Evolutionary conservation across 1,140 invertebrate species (phyloP), one percentile per base, ranked within the genome.

Genomic region (Aphaenogaster floridana): DNA sequence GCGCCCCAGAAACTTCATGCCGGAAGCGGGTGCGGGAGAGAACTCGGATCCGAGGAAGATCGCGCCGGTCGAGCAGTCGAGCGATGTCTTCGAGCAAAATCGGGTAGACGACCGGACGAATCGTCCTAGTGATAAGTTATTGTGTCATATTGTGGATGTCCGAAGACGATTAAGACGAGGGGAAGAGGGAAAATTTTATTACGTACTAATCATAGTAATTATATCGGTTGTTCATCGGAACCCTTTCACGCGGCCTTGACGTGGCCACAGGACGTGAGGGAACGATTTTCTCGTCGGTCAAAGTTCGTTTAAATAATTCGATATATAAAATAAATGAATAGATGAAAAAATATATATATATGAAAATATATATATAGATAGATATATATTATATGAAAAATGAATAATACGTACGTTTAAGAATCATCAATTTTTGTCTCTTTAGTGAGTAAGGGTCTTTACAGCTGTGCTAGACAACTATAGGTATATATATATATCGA

Each of bases 401-500:
- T 80, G 86, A 88, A 71, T 92, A 91, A 92, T 86, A 80, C 88
- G 77, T 89, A 89, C 79, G 88, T 85, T 89, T 90, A 91, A 86
- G 86, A 28, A 86, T 92, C 86, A 83, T 86, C 86, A 79, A 69
- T 91, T 90, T 88, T 83, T 88, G 90, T 93, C 93, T 93, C 84
- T 84, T 69, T 94, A 94, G 91, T 36, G 87, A 81, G 50, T 94
- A 94, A 94, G 92, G 72, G 92, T 94, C 94, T 94, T 92, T 93
- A 90, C 94, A 95, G 93, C 94, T 95, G 94, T 95, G 94, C 94
- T 94, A 95, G 94, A 95, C 93, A 95, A 95, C 92, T 95, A 94
- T 94, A 94, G 89, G 86, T 93, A 92, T 92, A 84, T 93, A 91
- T 92, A 74, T 59, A 74, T 61, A 74, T 48, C 34, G 57, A 48